A percentile compares a stretch with the other conserved stretches of the same genome.
Evolutionary conservation across 92 coral and sea anemone species (phyloP).

Genomic region (Chrysogorgia sp.): DNA sequence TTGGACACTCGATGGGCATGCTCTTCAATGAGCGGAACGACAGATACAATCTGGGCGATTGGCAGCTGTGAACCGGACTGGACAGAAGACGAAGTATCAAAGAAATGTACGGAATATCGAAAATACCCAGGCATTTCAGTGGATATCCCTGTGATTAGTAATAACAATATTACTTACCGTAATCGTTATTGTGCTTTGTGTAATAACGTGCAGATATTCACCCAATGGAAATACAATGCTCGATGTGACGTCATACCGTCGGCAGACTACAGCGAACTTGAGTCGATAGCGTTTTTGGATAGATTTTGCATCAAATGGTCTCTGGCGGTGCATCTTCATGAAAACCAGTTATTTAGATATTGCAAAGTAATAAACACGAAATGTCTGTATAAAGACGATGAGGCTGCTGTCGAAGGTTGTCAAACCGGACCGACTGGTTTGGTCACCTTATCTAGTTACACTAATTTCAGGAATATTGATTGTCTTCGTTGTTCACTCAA

Average conservation of each 20-base stretch:
- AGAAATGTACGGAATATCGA: neutral
- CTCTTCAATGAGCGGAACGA: too few species aligned
- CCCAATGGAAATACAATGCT: neutral
- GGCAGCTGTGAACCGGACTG: neutral
- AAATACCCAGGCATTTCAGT: neutral
- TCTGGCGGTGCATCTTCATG: neutral
- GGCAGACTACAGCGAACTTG: neutral
- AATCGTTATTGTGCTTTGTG: conserved; percentile 1
- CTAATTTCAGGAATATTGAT: neutral
- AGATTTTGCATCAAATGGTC: neutral
- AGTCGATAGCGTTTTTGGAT: neutral
- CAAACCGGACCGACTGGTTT: neutral
- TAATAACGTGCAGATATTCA: too few species aligned
- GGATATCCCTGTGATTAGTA: neutral
- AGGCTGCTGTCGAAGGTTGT: neutral
- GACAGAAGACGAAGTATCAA: neutral
- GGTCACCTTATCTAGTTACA: too few species aligned
- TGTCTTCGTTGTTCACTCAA: neutral
- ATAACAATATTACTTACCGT: neutral
- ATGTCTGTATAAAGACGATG: neutral
- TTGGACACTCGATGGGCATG: neutral
- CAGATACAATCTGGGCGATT: neutral
- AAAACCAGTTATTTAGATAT: neutral
- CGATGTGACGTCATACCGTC: neutral
- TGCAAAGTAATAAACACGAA: neutral